Evolutionary conservation across 2,888 invertebrate species (phyloP).

Genomic region (Azorinus chamasolen): DNA sequence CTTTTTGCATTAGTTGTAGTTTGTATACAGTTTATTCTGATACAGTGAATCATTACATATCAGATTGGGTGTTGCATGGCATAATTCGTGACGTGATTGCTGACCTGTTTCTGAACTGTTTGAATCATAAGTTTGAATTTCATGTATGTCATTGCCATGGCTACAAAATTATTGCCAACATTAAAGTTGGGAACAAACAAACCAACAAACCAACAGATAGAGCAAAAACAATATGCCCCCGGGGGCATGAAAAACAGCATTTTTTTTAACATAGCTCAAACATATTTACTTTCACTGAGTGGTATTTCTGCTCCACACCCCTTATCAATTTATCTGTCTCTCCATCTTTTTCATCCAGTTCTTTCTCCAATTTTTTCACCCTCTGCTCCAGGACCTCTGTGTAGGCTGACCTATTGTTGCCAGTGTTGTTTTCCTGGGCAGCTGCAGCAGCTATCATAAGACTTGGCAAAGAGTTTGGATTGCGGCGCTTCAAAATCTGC

Average conservation of each 20-base stretch:
- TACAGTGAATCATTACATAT: no score
- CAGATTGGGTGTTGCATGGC: no score
- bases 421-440: constrained; percentile 68
- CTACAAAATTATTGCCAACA: background rate
- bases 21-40: no score
- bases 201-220: no score
- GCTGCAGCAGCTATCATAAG: constrained; percentile 84
- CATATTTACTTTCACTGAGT: constrained; percentile 82
- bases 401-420: constrained; percentile 60
- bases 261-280: background rate
- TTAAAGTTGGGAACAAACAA: no score
- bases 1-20: no score
- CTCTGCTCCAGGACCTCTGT: constrained; percentile 81
- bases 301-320: constrained; percentile 85
- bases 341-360: constrained; percentile 82
- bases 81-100: no score
- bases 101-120: no score
- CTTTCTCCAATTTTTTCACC: constrained; percentile 81
- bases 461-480: constrained; percentile 84
- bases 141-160: no score
- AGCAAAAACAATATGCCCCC: no score
- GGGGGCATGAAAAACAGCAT: no score
- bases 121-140: no score
- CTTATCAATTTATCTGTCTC: constrained; percentile 79
- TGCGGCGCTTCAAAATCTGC: constrained; percentile 80